These are phyloP conservation scores for Clavelina lepadiformis DNA, from an alignment of 23 tunicate species.

Conservation along the genomic window DNA sequence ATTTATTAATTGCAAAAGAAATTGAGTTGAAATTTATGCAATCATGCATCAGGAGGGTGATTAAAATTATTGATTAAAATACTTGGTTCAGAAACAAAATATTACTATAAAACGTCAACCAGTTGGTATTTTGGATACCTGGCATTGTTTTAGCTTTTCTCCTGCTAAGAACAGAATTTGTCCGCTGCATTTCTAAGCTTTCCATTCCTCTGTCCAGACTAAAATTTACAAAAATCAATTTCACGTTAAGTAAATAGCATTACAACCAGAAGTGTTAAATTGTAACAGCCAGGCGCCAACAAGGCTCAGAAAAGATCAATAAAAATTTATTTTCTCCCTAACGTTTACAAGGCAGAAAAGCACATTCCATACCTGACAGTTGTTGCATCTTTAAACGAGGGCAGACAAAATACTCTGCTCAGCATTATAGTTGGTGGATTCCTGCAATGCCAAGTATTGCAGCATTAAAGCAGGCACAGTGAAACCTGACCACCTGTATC, in stretches of 20 bases:
- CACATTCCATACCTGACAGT: slow-evolving; percentile 13
- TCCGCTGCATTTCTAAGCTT: slow-evolving; percentile 20
- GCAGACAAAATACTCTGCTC: slow-evolving; percentile 42
- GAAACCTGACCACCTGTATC: too few relatives aligned
- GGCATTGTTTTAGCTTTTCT: slow-evolving; percentile 88
- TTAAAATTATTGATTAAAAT: too few relatives aligned
- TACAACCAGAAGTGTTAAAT: not conserved
- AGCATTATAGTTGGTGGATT: slow-evolving; percentile 31
- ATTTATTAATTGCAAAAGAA: too few relatives aligned
- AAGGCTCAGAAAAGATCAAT: too few relatives aligned
- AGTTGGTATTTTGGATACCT: slow-evolving; percentile 38
- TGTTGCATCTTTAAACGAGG: slow-evolving; percentile 6
- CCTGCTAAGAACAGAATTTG: slow-evolving; percentile 37
- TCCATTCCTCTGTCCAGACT: slow-evolving; percentile 80
- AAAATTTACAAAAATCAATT: not conserved
- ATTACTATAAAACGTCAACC: too few relatives aligned
- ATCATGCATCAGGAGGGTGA: too few relatives aligned
- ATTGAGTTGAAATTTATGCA: too few relatives aligned
- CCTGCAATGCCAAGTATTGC: too few relatives aligned
- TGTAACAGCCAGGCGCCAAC: not conserved
- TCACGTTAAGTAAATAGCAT: not conserved
- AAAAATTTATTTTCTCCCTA: too few relatives aligned
- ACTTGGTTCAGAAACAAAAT: too few relatives aligned
- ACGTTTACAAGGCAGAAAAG: not conserved
- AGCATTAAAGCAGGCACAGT: too few relatives aligned